Evolutionary conservation across 2,888 invertebrate genomes (phyloP).

Genomic region (Dorcus hopei): DNA sequence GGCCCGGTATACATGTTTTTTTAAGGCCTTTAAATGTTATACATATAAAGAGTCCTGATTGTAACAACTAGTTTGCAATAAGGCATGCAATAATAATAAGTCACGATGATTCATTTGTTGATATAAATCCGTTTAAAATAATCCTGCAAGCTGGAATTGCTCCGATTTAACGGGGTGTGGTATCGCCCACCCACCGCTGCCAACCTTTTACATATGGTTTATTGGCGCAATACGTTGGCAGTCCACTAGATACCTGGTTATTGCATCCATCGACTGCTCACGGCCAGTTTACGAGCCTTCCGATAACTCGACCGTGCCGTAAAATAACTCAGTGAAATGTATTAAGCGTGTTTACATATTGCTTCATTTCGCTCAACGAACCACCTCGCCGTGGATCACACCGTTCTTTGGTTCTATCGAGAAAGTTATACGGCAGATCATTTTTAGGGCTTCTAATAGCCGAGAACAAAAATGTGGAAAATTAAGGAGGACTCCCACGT

Average conservation of each 20-base stretch:
- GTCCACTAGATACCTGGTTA: slow-evolving; percentile 4
- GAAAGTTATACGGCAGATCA: background rate
- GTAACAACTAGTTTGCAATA: too few relatives aligned
- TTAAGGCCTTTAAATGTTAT: too few relatives aligned
- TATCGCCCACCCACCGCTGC: slow-evolving; percentile 28
- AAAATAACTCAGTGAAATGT: slow-evolving; percentile 4
- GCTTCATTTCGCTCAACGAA: slow-evolving; percentile 2
- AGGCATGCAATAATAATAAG: too few relatives aligned
- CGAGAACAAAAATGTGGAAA: background rate
- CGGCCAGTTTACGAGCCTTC: slow-evolving; percentile 3
- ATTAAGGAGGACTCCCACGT: background rate
- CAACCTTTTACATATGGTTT: slow-evolving; percentile 25
- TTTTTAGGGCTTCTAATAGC: background rate
- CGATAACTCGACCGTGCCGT: slow-evolving; percentile 2
- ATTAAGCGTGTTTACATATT: slow-evolving; percentile 6
- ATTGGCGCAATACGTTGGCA: slow-evolving; percentile 25
- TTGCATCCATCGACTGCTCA: slow-evolving; percentile 3
- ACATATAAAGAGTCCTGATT: too few relatives aligned
- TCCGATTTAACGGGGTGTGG: slow-evolving; percentile 22
- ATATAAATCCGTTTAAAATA: too few relatives aligned
- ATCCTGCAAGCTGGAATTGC: background rate
- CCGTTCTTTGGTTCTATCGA: background rate
- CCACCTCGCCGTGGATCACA: background rate
- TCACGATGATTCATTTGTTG: too few relatives aligned
- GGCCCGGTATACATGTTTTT: too few relatives aligned